phyloP scores from a whole-genome alignment of 2,888 invertebrate genomes.

The Clivina fossor region DNA sequence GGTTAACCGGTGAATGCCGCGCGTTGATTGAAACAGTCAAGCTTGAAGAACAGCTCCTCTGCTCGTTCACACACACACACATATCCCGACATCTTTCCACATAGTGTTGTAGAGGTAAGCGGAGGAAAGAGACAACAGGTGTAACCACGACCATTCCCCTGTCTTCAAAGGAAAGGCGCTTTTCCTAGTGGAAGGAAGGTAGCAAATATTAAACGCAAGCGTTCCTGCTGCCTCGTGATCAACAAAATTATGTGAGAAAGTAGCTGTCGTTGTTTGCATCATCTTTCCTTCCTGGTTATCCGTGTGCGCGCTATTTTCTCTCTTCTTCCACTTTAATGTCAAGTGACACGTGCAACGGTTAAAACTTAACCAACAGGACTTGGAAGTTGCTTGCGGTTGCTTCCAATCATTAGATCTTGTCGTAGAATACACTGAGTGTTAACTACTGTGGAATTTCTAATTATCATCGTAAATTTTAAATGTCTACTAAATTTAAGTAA shows the following conservation, averaged over 20 bases:
- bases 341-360: slow-evolving; percentile 14
- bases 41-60: slow-evolving; percentile 20
- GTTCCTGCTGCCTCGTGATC: too few relatives aligned
- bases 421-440: too few relatives aligned
- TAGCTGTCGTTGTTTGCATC: not conserved
- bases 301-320: not conserved
- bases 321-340: slow-evolving; percentile 19
- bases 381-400: too few relatives aligned
- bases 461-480: too few relatives aligned
- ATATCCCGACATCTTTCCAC: not conserved
- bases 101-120: not conserved
- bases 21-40: slow-evolving; percentile 42
- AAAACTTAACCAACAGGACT: too few relatives aligned
- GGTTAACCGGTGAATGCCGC: slow-evolving; percentile 43
- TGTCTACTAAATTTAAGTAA: too few relatives aligned
- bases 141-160: slow-evolving; percentile 16
- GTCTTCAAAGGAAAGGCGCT: slow-evolving; percentile 13
- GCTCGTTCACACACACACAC: not conserved
- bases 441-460: too few relatives aligned
- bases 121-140: slow-evolving; percentile 25
- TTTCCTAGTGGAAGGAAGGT: not conserved
- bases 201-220: slow-evolving; percentile 26
- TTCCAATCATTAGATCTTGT: too few relatives aligned
- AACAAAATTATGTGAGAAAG: slow-evolving; percentile 28
- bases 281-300: not conserved